Conservation (phyloP, 2,113 vertebrate genomes). For the Callospermophilus lateralis region DNA sequence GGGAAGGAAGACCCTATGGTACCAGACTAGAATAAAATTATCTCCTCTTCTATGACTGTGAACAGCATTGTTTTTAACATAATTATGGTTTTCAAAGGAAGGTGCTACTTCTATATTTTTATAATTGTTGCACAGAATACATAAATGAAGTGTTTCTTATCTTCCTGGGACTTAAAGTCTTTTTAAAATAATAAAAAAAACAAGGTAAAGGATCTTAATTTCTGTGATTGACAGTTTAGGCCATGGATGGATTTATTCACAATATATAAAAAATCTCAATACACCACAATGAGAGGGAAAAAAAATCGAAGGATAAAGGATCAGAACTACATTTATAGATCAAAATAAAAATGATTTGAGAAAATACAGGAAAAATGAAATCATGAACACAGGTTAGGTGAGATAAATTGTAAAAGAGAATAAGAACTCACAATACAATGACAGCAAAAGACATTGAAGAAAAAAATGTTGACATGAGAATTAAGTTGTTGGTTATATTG, state of each 20-base stretch:
- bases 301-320: background rate
- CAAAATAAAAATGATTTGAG: conserved; percentile 33
- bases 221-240: conserved; percentile 8
- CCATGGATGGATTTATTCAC: background rate
- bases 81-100: conserved; percentile 29
- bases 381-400: background rate
- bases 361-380: background rate
- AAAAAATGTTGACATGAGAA: background rate
- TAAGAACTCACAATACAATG: background rate
- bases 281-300: background rate
- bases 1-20: background rate
- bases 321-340: background rate
- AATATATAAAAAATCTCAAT: conserved; percentile 8
- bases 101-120: background rate
- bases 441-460: background rate
- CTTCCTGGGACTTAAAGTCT: background rate
- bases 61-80: conserved; percentile 23
- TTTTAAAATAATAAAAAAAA: conserved; percentile 1
- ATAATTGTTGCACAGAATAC: background rate
- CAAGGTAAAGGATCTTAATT: background rate
- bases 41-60: background rate
- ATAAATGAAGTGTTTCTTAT: background rate
- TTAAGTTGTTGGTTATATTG: background rate
- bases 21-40: background rate
- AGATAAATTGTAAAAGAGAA: conserved; percentile 17